phyloP scores from a whole-genome alignment of 2,797 vertebrate genomes.

The Coranthus polyacanthus region DNA sequence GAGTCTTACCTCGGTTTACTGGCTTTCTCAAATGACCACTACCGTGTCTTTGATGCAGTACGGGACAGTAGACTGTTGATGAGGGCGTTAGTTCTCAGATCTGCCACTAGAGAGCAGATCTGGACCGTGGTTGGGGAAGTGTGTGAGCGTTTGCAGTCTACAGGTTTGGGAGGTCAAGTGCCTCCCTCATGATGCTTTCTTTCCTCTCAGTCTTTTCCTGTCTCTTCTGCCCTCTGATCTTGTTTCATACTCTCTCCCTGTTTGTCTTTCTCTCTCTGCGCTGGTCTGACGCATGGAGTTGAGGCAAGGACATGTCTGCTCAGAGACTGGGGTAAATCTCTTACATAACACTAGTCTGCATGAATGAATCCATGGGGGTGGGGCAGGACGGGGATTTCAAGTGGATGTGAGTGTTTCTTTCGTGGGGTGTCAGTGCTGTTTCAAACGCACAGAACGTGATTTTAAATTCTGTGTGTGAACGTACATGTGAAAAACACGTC shows the following conservation, averaged over 20 bases:
- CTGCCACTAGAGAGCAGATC: not conserved
- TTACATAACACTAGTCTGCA: slow-evolving; percentile 74
- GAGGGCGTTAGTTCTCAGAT: no score
- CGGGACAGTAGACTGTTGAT: no score
- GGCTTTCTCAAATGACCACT: no score
- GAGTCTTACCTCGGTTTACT: no score
- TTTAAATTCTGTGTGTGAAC: not conserved
- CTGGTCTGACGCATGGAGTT: slow-evolving; percentile 50
- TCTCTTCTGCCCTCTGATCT: slow-evolving; percentile 18
- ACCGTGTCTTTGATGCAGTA: no score
- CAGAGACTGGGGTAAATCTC: slow-evolving; percentile 47
- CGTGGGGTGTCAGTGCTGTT: not conserved
- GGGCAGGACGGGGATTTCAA: slow-evolving; percentile 29
- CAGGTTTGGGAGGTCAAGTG: no score
- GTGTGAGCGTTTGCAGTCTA: no score
- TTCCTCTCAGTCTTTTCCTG: slow-evolving; percentile 1
- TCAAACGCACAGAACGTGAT: not conserved
- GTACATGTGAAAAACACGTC: not conserved
- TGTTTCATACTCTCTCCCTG: no score
- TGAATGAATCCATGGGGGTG: slow-evolving; percentile 60
- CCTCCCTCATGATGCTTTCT: not conserved
- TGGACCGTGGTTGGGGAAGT: not conserved
- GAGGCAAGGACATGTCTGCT: slow-evolving; percentile 62
- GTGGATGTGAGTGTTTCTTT: no score
- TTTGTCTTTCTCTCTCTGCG: slow-evolving; percentile 14